Conservation (phyloP, 2,888 invertebrate species). For the Chrysina gloriosa region DNA sequence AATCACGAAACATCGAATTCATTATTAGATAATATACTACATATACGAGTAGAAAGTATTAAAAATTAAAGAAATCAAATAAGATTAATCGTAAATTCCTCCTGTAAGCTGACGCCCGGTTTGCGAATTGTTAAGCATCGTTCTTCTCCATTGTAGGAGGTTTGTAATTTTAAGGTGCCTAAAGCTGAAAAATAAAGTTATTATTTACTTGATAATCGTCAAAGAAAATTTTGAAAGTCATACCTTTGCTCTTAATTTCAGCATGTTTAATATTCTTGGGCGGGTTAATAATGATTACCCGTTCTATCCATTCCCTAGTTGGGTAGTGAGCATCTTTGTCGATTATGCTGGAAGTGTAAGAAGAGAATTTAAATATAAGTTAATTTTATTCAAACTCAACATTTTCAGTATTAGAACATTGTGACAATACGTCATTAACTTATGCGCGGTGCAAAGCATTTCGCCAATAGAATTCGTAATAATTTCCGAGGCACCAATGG, state of each 20-base stretch:
- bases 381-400: no score
- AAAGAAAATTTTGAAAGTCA: background rate
- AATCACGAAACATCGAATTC: no score
- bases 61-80: conserved; percentile 31
- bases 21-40: no score
- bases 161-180: conserved; percentile 72
- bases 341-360: conserved; percentile 66
- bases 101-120: conserved; percentile 84
- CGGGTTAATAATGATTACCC: conserved; percentile 85
- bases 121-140: conserved; percentile 84
- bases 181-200: conserved; percentile 65
- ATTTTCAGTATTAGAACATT: background rate
- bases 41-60: no score
- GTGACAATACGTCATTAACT: no score
- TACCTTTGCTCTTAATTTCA: conserved; percentile 67
- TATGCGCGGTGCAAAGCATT: no score
- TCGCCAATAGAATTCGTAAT: no score
- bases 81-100: conserved; percentile 69
- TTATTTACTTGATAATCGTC: conserved; percentile 13
- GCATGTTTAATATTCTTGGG: conserved; percentile 77
- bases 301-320: conserved; percentile 89
- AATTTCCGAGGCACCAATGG: no score
- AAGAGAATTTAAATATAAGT: no score
- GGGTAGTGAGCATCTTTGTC: conserved; percentile 75
- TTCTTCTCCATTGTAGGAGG: conserved; percentile 74